Percentiles rank a stretch among this genome's conserved stretches.
phyloP scores from a whole-genome alignment of 2,113 vertebrate genomes.

The Apistogramma diplotaenia region DNA sequence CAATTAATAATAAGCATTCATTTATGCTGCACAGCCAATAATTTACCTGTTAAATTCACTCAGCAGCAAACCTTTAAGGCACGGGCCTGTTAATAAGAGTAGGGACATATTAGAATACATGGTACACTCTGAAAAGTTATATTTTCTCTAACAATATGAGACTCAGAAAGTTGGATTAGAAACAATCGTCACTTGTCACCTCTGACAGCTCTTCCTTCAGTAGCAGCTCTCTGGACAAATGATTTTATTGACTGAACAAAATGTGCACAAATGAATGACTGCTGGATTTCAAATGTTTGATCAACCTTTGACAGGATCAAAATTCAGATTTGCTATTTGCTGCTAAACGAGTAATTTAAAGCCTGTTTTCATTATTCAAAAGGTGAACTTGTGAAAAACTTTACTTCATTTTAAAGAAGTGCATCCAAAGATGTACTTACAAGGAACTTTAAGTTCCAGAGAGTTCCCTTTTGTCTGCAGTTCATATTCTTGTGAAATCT shows the following conservation, averaged over 20 bases:
- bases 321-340: neutral
- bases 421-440: neutral
- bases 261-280: neutral
- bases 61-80: neutral
- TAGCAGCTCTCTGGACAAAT: neutral
- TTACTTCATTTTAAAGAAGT: neutral
- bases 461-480: no score
- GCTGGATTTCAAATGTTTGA: neutral
- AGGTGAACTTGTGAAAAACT: neutral
- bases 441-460: no score
- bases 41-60: neutral
- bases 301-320: neutral
- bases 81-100: neutral
- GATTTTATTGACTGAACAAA: neutral
- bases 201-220: constrained; percentile 96
- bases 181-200: constrained; percentile 86
- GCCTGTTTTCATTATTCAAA: neutral
- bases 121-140: neutral
- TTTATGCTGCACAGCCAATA: neutral
- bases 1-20: accelerated
- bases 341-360: neutral
- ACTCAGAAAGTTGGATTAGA: constrained; percentile 54
- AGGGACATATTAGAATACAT: neutral
- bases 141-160: neutral
- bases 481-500: no score